phyloP scores from a whole-genome alignment of 2,113 vertebrate genomes.

The Ancistrus triradiatus region DNA sequence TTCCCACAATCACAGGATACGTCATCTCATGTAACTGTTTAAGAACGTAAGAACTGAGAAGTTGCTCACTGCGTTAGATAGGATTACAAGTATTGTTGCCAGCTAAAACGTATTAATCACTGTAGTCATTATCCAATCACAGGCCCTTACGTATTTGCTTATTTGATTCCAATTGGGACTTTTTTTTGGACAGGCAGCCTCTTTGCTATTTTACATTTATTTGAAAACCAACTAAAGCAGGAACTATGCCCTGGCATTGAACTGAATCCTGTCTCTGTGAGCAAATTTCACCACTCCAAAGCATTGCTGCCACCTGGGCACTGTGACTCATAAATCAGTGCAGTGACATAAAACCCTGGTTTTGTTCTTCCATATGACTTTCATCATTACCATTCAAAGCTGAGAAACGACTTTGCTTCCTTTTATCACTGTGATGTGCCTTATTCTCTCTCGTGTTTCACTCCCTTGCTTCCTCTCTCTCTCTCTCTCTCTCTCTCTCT shows the following conservation, averaged over 20 bases:
- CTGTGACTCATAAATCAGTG: conserved; percentile 44
- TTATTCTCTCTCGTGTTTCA: conserved; percentile 1
- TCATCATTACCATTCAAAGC: conserved; percentile 53
- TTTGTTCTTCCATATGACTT: conserved; percentile 47
- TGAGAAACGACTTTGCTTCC: conserved; percentile 37
- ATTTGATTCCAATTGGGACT: no score
- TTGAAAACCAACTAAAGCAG: conserved; percentile 7
- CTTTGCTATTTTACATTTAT: conserved; percentile 37
- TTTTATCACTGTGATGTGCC: conserved; percentile 36
- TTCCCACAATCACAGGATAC: no score
- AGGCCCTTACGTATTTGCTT: no score
- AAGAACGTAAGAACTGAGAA: no score
- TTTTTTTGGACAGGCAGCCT: no score
- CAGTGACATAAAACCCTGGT: conserved; percentile 44
- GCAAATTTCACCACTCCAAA: conserved; percentile 7
- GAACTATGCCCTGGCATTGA: background rate
- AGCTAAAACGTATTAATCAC: no score
- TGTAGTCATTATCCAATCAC: no score
- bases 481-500: conserved; percentile 3
- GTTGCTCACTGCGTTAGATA: no score
- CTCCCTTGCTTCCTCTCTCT: conserved; percentile 16
- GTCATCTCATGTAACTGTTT: no score
- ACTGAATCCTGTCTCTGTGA: conserved; percentile 19
- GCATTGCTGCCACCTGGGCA: conserved; percentile 33
- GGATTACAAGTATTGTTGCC: no score